A percentile compares a stretch with the other conserved stretches of the same genome.
These are phyloP conservation scores for Dromius quadrimaculatus DNA, from an alignment of 2,888 invertebrate genomes.

Conservation along the genomic window DNA sequence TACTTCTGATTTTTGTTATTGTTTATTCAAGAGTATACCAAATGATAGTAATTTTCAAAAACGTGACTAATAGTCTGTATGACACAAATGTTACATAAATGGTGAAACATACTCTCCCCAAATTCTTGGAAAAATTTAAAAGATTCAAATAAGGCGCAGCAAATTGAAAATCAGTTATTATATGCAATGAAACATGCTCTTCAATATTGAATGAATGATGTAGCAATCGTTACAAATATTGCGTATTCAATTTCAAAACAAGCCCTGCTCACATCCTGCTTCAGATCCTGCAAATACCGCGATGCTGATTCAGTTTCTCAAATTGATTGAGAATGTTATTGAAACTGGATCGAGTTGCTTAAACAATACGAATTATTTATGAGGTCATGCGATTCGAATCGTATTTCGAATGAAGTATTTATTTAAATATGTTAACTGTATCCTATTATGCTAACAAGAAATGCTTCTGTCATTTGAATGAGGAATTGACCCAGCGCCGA, in stretches of 20 bases:
- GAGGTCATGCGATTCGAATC: neutral
- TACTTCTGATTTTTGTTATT: too few species aligned
- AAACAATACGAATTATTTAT: constrained; percentile 23
- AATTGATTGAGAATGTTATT: neutral
- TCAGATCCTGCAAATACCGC: constrained; percentile 1
- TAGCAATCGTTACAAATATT: constrained; percentile 8
- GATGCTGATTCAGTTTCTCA: neutral
- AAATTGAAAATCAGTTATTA: neutral
- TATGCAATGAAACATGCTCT: neutral
- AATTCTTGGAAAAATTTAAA: neutral
- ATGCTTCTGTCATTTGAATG: too few species aligned
- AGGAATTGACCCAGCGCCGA: too few species aligned
- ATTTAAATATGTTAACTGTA: constrained; percentile 12
- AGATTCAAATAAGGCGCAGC: constrained; percentile 2
- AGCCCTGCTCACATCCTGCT: constrained; percentile 6
- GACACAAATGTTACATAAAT: neutral
- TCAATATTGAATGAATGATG: neutral
- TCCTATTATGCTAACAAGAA: too few species aligned
- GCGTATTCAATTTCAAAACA: constrained; percentile 12
- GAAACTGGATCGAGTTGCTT: neutral
- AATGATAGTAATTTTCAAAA: too few species aligned
- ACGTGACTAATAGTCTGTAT: too few species aligned
- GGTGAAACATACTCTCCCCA: too few species aligned
- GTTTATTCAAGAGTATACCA: too few species aligned
- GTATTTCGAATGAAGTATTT: neutral